Conservation (phyloP, 2,888 invertebrate genomes). For the Drosophila anomalata region DNA sequence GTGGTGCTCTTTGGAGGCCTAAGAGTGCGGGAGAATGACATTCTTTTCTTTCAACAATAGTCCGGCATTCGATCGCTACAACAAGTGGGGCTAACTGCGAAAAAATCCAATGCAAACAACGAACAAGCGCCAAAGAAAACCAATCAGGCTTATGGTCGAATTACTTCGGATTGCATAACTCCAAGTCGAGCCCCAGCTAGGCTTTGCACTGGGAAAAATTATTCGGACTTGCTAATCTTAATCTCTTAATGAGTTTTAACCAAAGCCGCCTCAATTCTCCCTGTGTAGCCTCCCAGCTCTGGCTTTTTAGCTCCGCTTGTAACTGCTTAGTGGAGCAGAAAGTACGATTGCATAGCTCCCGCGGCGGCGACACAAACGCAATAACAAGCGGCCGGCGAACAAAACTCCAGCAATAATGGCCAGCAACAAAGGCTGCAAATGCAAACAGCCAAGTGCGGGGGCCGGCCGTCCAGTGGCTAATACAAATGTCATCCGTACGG, state of each 20-base stretch:
- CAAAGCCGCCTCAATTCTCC: not conserved
- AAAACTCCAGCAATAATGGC: slow-evolving; percentile 10
- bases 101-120: slow-evolving; percentile 51
- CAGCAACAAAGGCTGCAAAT: not conserved
- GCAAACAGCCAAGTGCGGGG: slow-evolving; percentile 29
- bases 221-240: not conserved
- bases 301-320: slow-evolving; percentile 36
- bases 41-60: slow-evolving; percentile 47
- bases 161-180: slow-evolving; percentile 68
- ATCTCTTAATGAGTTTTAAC: not conserved
- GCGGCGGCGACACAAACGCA: slow-evolving; percentile 22
- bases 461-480: slow-evolving; percentile 35
- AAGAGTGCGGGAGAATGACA: not conserved
- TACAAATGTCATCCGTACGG: slow-evolving; percentile 66
- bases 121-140: slow-evolving; percentile 55
- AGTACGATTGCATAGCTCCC: slow-evolving; percentile 47
- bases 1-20: not conserved
- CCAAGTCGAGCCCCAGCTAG: slow-evolving; percentile 41
- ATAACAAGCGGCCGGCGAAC: slow-evolving; percentile 7
- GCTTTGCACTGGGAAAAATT: not conserved
- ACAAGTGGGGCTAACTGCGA: slow-evolving; percentile 50
- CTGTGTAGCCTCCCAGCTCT: not conserved
- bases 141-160: slow-evolving; percentile 70
- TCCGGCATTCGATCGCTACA: slow-evolving; percentile 47
- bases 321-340: slow-evolving; percentile 69